Conservation (phyloP, 1,140 invertebrate species). For the Tenebrio molitor region DNA sequence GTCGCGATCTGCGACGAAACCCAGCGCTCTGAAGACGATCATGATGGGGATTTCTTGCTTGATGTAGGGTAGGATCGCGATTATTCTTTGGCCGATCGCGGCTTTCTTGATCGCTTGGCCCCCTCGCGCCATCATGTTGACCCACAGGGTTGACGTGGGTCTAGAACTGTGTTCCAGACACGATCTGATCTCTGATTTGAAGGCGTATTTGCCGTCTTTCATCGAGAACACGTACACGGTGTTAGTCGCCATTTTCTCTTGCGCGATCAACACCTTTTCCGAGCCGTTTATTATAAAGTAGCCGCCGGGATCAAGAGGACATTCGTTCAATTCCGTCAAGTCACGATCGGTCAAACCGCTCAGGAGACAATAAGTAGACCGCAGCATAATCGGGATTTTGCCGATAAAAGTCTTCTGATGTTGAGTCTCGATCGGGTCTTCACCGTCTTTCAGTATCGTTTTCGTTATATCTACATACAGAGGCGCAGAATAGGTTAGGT, state of each 20-base stretch:
- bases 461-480: conserved; percentile 99
- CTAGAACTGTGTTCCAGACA: conserved; percentile 94
- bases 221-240: conserved; percentile 99
- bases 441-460: conserved; percentile 90
- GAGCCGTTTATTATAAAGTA: conserved; percentile 98
- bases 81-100: conserved; percentile 97
- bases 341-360: conserved; percentile 96
- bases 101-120: conserved; percentile 96
- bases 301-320: conserved; percentile 97
- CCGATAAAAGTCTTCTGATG: conserved; percentile 98
- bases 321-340: conserved; percentile 98
- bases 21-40: conserved; percentile 97
- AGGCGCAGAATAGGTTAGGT: conserved; percentile 96
- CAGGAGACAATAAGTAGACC: conserved; percentile 96
- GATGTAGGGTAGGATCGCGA: conserved; percentile 97
- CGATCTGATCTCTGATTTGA: conserved; percentile 96
- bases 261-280: conserved; percentile 97
- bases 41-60: conserved; percentile 99
- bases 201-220: conserved; percentile 98
- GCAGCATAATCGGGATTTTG: conserved; percentile 99
- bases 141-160: conserved; percentile 97
- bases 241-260: conserved; percentile 99
- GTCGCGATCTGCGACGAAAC: conserved; percentile 98
- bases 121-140: conserved; percentile 99
- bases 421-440: conserved; percentile 93